A percentile compares a stretch with the other conserved stretches of the same genome.
phyloP scores from a whole-genome alignment of 2,113 vertebrate genomes.

The Orycteropus afer region DNA sequence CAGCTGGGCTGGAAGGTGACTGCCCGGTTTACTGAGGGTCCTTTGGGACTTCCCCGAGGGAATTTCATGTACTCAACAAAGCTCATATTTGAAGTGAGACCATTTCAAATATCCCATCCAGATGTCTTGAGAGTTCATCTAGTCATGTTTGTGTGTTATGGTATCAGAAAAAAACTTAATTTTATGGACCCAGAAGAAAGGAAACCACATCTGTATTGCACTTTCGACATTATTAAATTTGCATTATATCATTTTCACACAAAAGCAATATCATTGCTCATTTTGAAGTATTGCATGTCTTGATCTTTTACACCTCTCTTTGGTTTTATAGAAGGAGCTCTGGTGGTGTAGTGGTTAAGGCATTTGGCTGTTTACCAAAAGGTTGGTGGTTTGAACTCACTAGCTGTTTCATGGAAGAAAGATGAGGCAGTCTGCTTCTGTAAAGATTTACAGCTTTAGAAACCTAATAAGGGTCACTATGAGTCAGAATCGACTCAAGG shows the following conservation, averaged over 20 bases:
- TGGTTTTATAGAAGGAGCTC: background rate
- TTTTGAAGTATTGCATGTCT: slow-evolving; percentile 18
- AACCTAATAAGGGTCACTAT: too few relatives aligned
- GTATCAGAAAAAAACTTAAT: background rate
- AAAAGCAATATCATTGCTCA: background rate
- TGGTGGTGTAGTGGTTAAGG: too few relatives aligned
- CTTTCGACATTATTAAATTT: background rate
- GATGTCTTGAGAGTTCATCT: background rate
- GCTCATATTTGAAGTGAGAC: slow-evolving; percentile 5
- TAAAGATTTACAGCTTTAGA: too few relatives aligned
- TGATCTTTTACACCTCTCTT: background rate
- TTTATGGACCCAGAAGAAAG: slow-evolving; percentile 1
- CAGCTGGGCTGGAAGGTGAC: background rate
- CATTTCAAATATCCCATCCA: background rate
- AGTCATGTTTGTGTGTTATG: background rate
- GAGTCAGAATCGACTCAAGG: too few relatives aligned
- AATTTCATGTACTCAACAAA: slow-evolving; percentile 27
- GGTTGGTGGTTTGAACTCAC: too few relatives aligned
- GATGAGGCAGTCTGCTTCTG: too few relatives aligned
- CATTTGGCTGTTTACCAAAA: too few relatives aligned
- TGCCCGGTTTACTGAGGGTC: background rate
- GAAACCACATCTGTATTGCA: slow-evolving; percentile 27
- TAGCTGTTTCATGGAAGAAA: too few relatives aligned
- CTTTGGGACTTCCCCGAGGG: background rate
- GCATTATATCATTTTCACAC: background rate